Conservation (phyloP, 2,113 vertebrate species). For the Suricata suricatta region DNA sequence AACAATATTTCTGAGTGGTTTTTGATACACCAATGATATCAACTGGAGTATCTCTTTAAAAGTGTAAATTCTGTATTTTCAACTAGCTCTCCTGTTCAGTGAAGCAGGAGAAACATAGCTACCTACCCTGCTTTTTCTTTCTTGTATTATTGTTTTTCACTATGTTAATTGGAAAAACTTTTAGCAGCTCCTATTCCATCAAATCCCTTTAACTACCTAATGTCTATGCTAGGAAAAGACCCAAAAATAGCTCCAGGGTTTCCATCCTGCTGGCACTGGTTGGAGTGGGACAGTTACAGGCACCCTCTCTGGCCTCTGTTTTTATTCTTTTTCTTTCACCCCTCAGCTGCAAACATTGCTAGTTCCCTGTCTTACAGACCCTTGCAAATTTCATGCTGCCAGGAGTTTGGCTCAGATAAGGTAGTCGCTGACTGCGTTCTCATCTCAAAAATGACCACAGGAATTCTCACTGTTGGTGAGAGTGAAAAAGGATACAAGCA, state of each 20-base stretch:
- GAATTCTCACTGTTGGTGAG: neutral
- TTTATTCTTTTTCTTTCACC: neutral
- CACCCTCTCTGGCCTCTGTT: neutral
- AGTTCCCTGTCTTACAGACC: neutral
- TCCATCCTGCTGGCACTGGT: conserved; percentile 1
- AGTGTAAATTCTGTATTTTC: neutral
- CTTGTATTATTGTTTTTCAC: neutral
- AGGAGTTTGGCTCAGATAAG: neutral
- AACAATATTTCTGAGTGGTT: neutral
- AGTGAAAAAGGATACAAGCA: neutral
- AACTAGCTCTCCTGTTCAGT: neutral
- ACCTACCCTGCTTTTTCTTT: neutral
- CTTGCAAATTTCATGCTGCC: neutral
- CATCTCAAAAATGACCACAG: neutral
- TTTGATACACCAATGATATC: neutral
- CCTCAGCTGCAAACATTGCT: neutral
- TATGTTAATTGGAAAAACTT: neutral
- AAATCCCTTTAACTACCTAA: neutral
- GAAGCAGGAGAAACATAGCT: neutral
- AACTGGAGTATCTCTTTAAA: neutral
- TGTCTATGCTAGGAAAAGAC: neutral
- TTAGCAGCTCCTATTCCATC: neutral
- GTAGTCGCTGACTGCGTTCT: neutral
- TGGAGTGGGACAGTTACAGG: neutral
- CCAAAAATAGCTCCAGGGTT: neutral